Conservation (phyloP, 2,888 invertebrate species). For the Drosophila barbarae region DNA sequence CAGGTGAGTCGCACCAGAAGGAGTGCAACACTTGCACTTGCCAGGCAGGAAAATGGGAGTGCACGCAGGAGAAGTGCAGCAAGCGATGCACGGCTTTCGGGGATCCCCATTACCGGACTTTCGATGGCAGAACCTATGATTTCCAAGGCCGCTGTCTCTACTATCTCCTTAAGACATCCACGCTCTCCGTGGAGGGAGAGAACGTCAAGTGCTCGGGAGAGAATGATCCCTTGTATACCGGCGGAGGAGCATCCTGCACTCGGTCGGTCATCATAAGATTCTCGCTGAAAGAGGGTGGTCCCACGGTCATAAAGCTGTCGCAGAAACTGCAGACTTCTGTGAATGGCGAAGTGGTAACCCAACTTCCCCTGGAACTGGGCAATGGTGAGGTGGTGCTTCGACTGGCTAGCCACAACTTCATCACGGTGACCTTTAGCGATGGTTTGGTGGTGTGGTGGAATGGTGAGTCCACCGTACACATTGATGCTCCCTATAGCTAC, state of each 20-base stretch:
- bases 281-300: slow-evolving; percentile 79
- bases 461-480: slow-evolving; percentile 89
- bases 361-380: slow-evolving; percentile 82
- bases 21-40: slow-evolving; percentile 93
- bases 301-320: slow-evolving; percentile 84
- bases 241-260: slow-evolving; percentile 85
- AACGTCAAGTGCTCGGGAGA: slow-evolving; percentile 90
- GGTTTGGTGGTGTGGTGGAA: slow-evolving; percentile 94
- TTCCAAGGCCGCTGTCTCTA: slow-evolving; percentile 96
- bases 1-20: slow-evolving; percentile 86
- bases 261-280: slow-evolving; percentile 86
- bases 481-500: slow-evolving; percentile 88
- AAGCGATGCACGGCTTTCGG: slow-evolving; percentile 91
- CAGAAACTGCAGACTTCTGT: slow-evolving; percentile 86
- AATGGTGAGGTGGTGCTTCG: slow-evolving; percentile 83
- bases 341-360: slow-evolving; percentile 85
- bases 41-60: slow-evolving; percentile 87
- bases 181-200: slow-evolving; percentile 88
- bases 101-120: slow-evolving; percentile 94
- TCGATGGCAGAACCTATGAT: slow-evolving; percentile 91
- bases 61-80: slow-evolving; percentile 88
- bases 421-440: slow-evolving; percentile 86
- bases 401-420: slow-evolving; percentile 86
- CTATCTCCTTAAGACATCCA: slow-evolving; percentile 85
- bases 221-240: slow-evolving; percentile 80